phyloP scores from a whole-genome alignment of 2,888 invertebrate genomes.

The Drosophila hawaiiensis region DNA sequence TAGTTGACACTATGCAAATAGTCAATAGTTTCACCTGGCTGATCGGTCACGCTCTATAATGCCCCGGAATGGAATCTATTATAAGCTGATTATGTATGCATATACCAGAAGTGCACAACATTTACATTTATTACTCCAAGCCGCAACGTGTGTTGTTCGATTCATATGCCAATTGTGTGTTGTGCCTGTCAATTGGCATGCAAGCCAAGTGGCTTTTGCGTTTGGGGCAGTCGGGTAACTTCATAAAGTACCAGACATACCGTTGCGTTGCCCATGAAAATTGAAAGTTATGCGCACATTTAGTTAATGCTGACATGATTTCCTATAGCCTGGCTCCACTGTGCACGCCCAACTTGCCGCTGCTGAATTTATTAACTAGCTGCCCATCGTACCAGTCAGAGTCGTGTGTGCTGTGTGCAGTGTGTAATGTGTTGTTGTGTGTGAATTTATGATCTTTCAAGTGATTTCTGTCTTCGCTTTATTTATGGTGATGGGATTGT shows the following conservation, averaged over 20 bases:
- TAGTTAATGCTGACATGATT: constrained; percentile 62
- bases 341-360: constrained; percentile 43
- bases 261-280: constrained; percentile 68
- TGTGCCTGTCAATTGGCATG: constrained; percentile 59
- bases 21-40: constrained; percentile 10
- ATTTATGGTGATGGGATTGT: constrained; percentile 69
- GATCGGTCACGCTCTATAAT: constrained; percentile 15
- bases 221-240: constrained; percentile 48
- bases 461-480: constrained; percentile 41
- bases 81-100: constrained; percentile 11
- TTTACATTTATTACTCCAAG: constrained; percentile 39
- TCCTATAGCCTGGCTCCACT: constrained; percentile 38
- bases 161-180: constrained; percentile 62
- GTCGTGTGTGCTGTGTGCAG: neutral
- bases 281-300: constrained; percentile 70
- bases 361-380: constrained; percentile 73
- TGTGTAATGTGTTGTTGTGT: constrained; percentile 25
- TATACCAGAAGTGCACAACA: constrained; percentile 37
- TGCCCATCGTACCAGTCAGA: constrained; percentile 39
- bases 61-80: constrained; percentile 13
- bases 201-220: constrained; percentile 45
- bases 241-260: constrained; percentile 48
- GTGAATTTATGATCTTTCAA: constrained; percentile 68
- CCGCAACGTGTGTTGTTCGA: constrained; percentile 55
- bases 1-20: constrained; percentile 2